Percentiles rank a stretch among this genome's conserved stretches.
Conservation (phyloP, 1,140 invertebrate species). For the Aphidius gifuensis region DNA sequence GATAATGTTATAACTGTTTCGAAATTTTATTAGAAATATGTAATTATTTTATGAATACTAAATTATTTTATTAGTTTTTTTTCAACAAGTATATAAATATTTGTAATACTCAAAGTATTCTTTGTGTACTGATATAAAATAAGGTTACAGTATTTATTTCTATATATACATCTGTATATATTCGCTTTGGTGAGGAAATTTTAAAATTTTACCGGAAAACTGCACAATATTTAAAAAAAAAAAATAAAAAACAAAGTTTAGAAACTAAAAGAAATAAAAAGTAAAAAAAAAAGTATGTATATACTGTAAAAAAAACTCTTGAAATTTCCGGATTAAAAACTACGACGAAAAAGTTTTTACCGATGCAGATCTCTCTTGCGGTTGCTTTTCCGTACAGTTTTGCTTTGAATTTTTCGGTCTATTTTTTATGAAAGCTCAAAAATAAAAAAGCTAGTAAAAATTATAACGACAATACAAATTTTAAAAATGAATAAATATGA, state of each 20-base stretch:
- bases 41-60: too few species aligned
- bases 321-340: slow-evolving; percentile 24
- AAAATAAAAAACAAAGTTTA: neutral
- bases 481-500: too few species aligned
- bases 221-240: neutral
- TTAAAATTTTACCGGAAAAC: slow-evolving; percentile 1
- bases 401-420: too few species aligned
- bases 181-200: neutral
- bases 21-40: too few species aligned
- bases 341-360: slow-evolving; percentile 14
- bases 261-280: slow-evolving; percentile 6
- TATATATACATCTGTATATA: neutral
- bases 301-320: slow-evolving; percentile 16
- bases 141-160: too few species aligned
- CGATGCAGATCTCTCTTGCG: slow-evolving; percentile 5
- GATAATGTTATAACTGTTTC: too few species aligned
- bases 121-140: neutral
- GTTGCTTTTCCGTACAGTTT: neutral
- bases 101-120: neutral
- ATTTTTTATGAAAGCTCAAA: too few species aligned
- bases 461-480: too few species aligned
- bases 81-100: too few species aligned
- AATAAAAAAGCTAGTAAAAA: too few species aligned
- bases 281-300: slow-evolving; percentile 2
- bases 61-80: too few species aligned